These are phyloP conservation scores for Ganaspis sp. DNA, from an alignment of 1,140 invertebrate genomes.

Conservation along the genomic window DNA sequence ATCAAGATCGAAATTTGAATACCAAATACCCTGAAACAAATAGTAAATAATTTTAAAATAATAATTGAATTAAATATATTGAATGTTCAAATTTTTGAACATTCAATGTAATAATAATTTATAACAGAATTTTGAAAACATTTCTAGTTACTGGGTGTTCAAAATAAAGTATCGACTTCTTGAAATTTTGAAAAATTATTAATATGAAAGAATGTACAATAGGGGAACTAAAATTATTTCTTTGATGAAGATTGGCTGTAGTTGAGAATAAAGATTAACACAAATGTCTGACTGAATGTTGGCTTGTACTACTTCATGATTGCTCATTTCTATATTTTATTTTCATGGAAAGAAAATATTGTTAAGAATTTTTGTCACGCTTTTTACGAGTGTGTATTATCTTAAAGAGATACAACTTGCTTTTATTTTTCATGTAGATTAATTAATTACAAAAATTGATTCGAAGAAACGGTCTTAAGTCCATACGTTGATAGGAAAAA, in stretches of 20 bases:
- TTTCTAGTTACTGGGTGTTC: no score
- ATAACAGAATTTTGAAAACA: no score
- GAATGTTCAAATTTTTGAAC: no score
- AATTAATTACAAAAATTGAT: conserved; percentile 20
- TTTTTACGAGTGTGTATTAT: neutral
- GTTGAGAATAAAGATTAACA: neutral
- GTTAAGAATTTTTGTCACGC: neutral
- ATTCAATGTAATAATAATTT: no score
- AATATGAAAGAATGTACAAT: neutral
- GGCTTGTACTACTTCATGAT: conserved; percentile 2
- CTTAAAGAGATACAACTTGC: neutral
- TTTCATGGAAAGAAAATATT: neutral
- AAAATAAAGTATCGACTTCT: no score
- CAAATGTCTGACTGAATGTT: neutral
- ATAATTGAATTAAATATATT: no score
- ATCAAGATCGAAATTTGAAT: neutral
- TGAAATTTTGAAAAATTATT: neutral
- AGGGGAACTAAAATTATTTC: neutral
- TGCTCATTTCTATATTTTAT: conserved; percentile 9
- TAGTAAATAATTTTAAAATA: no score
- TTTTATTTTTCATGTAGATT: neutral
- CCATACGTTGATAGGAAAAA: conserved; percentile 2
- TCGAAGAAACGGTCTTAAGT: conserved; percentile 22
- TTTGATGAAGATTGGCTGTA: neutral
- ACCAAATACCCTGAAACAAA: neutral